A percentile compares a stretch with the other conserved stretches of the same genome.
phyloP scores from a whole-genome alignment of 2,888 invertebrate genomes.

The Athrips mouffetella region DNA sequence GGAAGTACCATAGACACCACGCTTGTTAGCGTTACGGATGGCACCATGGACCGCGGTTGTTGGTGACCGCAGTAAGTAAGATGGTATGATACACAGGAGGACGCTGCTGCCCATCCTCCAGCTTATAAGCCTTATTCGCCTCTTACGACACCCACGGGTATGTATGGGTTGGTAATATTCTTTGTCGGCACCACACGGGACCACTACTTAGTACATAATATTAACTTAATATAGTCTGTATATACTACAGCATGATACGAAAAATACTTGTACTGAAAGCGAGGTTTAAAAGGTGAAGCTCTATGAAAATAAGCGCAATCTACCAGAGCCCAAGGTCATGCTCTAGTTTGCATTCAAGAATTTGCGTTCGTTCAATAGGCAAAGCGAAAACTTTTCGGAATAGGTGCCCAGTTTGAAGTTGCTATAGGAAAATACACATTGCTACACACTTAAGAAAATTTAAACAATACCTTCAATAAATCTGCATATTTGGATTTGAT shows the following conservation, averaged over 20 bases:
- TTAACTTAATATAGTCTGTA: too few species aligned
- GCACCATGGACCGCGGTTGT: too few species aligned
- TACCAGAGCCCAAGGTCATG: neutral
- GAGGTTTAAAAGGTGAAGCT: neutral
- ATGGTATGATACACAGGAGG: too few species aligned
- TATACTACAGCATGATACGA: neutral
- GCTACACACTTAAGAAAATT: neutral
- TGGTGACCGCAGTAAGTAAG: too few species aligned
- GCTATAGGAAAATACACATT: neutral
- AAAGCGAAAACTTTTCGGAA: neutral
- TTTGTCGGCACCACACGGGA: too few species aligned
- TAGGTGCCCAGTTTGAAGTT: neutral
- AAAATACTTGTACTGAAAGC: neutral
- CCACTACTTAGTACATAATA: too few species aligned
- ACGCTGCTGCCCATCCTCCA: too few species aligned
- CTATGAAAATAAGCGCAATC: neutral
- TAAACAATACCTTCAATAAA: slow-evolving; percentile 15
- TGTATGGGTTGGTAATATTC: too few species aligned
- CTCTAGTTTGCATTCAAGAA: neutral
- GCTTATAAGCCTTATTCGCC: too few species aligned
- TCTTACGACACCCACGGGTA: too few species aligned
- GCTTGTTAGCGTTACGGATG: too few species aligned
- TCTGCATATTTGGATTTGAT: slow-evolving; percentile 65
- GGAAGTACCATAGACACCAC: too few species aligned
- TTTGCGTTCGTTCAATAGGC: neutral